Conservation (phyloP, 2,888 invertebrate genomes). For the Hybos culiciformis region DNA sequence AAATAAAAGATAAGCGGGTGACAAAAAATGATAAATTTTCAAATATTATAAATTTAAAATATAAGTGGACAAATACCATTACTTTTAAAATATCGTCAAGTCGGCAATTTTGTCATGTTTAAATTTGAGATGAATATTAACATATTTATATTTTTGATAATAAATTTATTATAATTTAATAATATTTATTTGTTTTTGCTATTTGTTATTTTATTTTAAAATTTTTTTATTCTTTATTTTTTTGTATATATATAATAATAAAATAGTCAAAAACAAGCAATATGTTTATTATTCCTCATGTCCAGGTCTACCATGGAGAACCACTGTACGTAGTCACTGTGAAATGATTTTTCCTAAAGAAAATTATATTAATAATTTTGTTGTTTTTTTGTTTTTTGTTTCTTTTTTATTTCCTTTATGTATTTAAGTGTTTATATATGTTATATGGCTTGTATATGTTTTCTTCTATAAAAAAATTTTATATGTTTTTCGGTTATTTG, state of each 20-base stretch:
- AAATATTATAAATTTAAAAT: too few species aligned
- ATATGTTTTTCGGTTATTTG: too few species aligned
- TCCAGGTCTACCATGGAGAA: slow-evolving; percentile 37
- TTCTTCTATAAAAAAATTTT: too few species aligned
- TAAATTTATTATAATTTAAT: too few species aligned
- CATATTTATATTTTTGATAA: too few species aligned
- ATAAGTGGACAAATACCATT: slow-evolving; percentile 3
- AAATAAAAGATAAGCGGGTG: too few species aligned
- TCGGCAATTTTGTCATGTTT: slow-evolving; percentile 4
- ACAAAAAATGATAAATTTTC: too few species aligned
- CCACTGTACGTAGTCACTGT: slow-evolving; percentile 36
- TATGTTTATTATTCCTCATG: slow-evolving; percentile 21
- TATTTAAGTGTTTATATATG: too few species aligned
- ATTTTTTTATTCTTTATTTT: not conserved
- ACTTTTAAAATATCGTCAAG: not conserved
- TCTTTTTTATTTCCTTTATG: slow-evolving; percentile 12
- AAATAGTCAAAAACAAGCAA: not conserved
- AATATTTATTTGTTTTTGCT: not conserved
- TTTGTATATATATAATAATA: not conserved
- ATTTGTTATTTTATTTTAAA: not conserved
- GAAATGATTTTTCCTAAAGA: too few species aligned
- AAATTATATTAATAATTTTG: not conserved
- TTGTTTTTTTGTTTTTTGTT: slow-evolving; percentile 15
- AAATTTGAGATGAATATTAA: not conserved
- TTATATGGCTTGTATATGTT: too few species aligned